Evolutionary conservation across 2,888 invertebrate species (phyloP), one percentile per base, ranked within the genome.

Genomic region (Leptinotarsa haldemani): DNA sequence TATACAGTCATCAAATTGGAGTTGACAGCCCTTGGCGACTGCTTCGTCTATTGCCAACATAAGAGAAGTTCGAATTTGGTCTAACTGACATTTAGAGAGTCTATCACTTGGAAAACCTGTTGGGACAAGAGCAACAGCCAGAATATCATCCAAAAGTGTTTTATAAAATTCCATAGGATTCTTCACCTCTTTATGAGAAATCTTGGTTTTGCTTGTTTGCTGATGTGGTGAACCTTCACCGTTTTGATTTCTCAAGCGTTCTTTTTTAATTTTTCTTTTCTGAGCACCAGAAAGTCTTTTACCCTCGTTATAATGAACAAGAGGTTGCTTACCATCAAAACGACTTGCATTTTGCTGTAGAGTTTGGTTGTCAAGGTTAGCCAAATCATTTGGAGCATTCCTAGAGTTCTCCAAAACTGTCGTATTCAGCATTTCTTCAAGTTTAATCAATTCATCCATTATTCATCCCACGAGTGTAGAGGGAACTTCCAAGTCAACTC

Each of bases 181-280:
- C 16, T 70, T 20, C 20, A 48, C 50, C 9, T 22, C 25, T 40
- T 58, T 61, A 16, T 25, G 5, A 13, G 16, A 22, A 30, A 46
- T 46, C 18, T 25, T 20, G 48, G n/a, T 48, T 63, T 25, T 18
- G 18, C n/a, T n/a, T 56, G 56, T 56, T 22, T 3, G 56, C 20
- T 22, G 20, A 22, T 56, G 15, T 56, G 20, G 22, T 56, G 22
- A 40, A 40, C 40, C 56, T 15, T 20, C 56, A 56, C 20, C 56
- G 40, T 52, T 47, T 46, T 16, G 18, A 30, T 61, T 58, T 46
- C 63, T 71, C 56, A 22, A 4, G 25, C 56, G 56, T 40, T 48
- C 63, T 48, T 68, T 71, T 67, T 71, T 71, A 1, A 71, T 16
- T 63, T 71, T 71, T 40, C 71, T 53, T 50, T 67, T 71, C 64